Evolutionary conservation across 2,888 invertebrate genomes (phyloP).

Genomic region (Pammene fasciana): DNA sequence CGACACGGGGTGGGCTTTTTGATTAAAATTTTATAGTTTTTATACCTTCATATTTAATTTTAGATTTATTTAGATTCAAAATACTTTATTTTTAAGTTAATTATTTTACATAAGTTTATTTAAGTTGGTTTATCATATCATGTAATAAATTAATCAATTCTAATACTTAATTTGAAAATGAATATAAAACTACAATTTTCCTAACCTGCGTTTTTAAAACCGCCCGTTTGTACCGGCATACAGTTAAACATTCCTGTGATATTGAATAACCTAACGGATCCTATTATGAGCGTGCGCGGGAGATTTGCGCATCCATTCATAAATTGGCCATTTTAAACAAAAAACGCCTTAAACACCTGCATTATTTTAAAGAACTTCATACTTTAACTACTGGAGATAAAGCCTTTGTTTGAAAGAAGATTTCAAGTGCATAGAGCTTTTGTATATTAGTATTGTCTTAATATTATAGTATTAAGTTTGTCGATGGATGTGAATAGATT

Average conservation of each 20-base stretch:
- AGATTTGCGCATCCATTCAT: conserved; percentile 43
- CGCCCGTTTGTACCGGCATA: conserved; percentile 48
- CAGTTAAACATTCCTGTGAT: conserved; percentile 39
- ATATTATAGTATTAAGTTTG: conserved; percentile 34
- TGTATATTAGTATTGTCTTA: neutral
- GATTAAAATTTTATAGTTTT: no score
- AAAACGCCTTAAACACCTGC: neutral
- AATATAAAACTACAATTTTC: neutral
- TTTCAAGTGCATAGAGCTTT: neutral
- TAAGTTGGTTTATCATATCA: no score
- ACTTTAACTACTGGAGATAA: neutral
- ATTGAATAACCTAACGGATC: conserved; percentile 70
- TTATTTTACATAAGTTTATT: no score
- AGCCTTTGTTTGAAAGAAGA: neutral
- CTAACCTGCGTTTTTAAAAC: conserved; percentile 31
- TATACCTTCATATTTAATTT: no score
- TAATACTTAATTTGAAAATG: neutral
- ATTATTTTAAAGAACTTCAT: neutral
- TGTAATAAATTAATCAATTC: no score
- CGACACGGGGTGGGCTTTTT: no score
- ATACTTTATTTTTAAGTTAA: no score
- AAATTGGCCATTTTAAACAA: conserved; percentile 19
- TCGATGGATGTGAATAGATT: conserved; percentile 35
- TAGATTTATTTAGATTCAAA: no score
- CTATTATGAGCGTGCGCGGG: conserved; percentile 59